A percentile compares a stretch with the other conserved stretches of the same genome.
These are phyloP conservation scores for Cetonia aurata DNA, from an alignment of 2,888 invertebrate genomes.

Conservation along the genomic window DNA sequence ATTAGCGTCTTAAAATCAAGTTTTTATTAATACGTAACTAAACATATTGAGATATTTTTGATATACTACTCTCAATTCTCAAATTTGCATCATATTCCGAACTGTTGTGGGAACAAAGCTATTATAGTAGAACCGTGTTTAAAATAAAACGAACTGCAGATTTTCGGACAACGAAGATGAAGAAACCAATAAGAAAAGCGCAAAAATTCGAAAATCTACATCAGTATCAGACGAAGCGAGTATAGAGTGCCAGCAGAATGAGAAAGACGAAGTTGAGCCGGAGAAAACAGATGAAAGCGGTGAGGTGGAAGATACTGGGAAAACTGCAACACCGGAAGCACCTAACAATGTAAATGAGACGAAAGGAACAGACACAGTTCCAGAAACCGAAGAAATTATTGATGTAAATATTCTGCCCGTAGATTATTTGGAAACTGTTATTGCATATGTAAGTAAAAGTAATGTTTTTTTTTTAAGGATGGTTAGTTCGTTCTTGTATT, in stretches of 20 bases:
- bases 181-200: conserved; percentile 65
- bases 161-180: conserved; percentile 69
- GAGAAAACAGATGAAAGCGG: neutral
- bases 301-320: conserved; percentile 26
- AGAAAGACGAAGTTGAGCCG: neutral
- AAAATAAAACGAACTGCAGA: conserved; percentile 54
- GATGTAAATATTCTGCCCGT: conserved; percentile 51
- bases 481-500: too few species aligned
- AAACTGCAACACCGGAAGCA: conserved; percentile 18
- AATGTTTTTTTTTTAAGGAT: neutral
- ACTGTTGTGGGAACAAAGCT: too few species aligned
- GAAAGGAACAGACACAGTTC: conserved; percentile 18
- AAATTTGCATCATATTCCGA: too few species aligned
- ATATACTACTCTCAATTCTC: too few species aligned
- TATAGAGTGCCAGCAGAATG: conserved; percentile 39
- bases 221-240: conserved; percentile 54
- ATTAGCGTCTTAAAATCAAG: too few species aligned
- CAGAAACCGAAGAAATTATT: conserved; percentile 56
- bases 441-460: conserved; percentile 51
- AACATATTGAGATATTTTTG: too few species aligned
- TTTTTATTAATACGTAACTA: too few species aligned
- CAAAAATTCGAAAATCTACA: conserved; percentile 57
- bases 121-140: conserved; percentile 6
- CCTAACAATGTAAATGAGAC: neutral
- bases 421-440: conserved; percentile 49